Conservation (phyloP, 2,888 invertebrate genomes). For the Deilephila elpenor region DNA sequence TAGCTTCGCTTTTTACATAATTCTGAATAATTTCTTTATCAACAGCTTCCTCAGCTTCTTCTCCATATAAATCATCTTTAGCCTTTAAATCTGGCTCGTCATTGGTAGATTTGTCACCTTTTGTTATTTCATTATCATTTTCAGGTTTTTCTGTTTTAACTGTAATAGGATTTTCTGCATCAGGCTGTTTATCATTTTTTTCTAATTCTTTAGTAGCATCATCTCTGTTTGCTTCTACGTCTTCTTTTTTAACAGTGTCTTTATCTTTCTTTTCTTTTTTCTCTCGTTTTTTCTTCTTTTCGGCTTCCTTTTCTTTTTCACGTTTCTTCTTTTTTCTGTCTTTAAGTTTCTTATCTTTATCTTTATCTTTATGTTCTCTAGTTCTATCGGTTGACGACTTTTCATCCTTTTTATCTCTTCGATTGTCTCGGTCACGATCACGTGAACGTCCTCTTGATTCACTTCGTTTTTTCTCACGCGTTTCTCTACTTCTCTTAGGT, state of each 20-base stretch:
- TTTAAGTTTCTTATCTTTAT: slow-evolving; percentile 83
- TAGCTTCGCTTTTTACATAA: slow-evolving; percentile 77
- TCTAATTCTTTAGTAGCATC: slow-evolving; percentile 35
- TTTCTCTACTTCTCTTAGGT: slow-evolving; percentile 75
- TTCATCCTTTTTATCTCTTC: slow-evolving; percentile 82
- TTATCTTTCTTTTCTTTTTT: slow-evolving; percentile 84
- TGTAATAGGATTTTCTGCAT: slow-evolving; percentile 35
- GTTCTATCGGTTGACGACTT: slow-evolving; percentile 76
- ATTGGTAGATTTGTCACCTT: slow-evolving; percentile 44
- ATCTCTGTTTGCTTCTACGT: slow-evolving; percentile 47
- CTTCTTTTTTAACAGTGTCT: slow-evolving; percentile 61
- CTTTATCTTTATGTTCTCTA: slow-evolving; percentile 84
- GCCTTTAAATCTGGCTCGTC: slow-evolving; percentile 48
- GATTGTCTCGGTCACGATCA: slow-evolving; percentile 82
- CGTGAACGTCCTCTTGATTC: slow-evolving; percentile 78
- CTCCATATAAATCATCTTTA: slow-evolving; percentile 79
- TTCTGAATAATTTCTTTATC: slow-evolving; percentile 85
- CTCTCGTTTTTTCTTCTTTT: slow-evolving; percentile 82
- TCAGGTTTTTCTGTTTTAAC: slow-evolving; percentile 42
- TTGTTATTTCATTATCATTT: slow-evolving; percentile 43
- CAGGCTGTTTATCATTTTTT: slow-evolving; percentile 17
- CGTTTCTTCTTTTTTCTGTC: slow-evolving; percentile 80
- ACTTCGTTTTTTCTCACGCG: slow-evolving; percentile 74
- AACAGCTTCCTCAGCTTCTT: slow-evolving; percentile 81
- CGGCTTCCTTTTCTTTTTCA: slow-evolving; percentile 81